phyloP scores from a whole-genome alignment of 2,797 vertebrate species.

The Eutrigla gurnardus region DNA sequence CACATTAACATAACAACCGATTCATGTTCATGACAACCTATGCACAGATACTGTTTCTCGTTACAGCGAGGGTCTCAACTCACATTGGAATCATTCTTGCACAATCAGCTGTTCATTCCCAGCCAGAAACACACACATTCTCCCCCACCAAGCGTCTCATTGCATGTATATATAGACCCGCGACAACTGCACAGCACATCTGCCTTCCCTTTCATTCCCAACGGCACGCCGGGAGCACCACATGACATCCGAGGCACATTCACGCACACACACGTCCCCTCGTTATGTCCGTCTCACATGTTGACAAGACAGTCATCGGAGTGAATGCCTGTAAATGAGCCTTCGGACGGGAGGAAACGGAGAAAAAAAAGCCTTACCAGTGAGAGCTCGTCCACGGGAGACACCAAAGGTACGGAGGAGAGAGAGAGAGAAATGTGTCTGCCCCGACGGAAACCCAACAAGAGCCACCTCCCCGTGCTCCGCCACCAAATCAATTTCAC shows the following conservation, averaged over 20 bases:
- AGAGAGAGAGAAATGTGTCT: constrained; percentile 60
- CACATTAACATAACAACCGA: background rate
- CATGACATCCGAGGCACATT: constrained; percentile 35
- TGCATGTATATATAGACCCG: constrained; percentile 73
- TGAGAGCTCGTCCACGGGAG: constrained; percentile 66
- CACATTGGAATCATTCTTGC: constrained; percentile 34
- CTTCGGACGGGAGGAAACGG: constrained; percentile 10
- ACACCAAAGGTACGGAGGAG: constrained; percentile 39
- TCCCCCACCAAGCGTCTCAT: constrained; percentile 53
- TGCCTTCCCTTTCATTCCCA: constrained; percentile 68
- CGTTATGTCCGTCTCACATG: constrained; percentile 27
- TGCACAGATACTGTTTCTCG: background rate
- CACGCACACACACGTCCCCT: constrained; percentile 24
- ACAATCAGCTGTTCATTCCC: constrained; percentile 72
- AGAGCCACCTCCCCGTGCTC: constrained; percentile 84
- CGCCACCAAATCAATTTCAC: constrained; percentile 95
- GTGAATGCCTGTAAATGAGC: constrained; percentile 15
- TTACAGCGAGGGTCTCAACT: constrained; percentile 1
- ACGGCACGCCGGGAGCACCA: constrained; percentile 41
- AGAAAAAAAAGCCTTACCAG: constrained; percentile 73
- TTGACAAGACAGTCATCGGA: constrained; percentile 29
- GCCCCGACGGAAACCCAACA: constrained; percentile 78
- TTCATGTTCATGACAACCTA: constrained; percentile 14
- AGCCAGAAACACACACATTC: constrained; percentile 60
- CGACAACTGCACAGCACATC: constrained; percentile 85